Evolutionary conservation across 1,140 invertebrate genomes (phyloP).

Genomic region (Choristoneura fumiferana): DNA sequence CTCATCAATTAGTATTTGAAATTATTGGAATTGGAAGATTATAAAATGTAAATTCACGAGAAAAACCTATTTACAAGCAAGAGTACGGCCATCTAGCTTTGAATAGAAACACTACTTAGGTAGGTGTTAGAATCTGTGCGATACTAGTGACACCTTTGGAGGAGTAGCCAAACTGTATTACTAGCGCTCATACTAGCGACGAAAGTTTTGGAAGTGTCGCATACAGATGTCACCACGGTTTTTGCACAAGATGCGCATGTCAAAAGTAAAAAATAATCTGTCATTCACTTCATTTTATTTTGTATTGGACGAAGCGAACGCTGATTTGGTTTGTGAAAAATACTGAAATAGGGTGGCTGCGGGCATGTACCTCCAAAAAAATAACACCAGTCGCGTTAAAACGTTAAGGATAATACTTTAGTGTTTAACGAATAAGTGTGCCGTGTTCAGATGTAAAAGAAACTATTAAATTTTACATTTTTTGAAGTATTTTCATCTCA

Average conservation of each 20-base stretch:
- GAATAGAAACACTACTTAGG: too few relatives aligned
- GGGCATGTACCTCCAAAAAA: constrained; percentile 36
- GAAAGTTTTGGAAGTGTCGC: background rate
- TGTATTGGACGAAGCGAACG: constrained; percentile 62
- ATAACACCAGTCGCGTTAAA: background rate
- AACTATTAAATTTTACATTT: background rate
- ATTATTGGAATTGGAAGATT: too few relatives aligned
- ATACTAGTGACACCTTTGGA: constrained; percentile 29
- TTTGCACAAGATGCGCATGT: constrained; percentile 61
- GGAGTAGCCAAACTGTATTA: constrained; percentile 21
- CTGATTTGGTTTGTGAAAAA: constrained; percentile 62
- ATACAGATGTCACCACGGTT: constrained; percentile 43
- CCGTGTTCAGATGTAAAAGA: background rate
- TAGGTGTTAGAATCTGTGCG: too few relatives aligned
- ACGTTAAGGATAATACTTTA: background rate
- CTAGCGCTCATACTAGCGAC: background rate
- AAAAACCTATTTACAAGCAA: too few relatives aligned
- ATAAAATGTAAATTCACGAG: too few relatives aligned
- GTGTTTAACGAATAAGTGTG: constrained; percentile 1
- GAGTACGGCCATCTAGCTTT: too few relatives aligned
- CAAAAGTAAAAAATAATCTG: constrained; percentile 69
- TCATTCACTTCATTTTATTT: constrained; percentile 73
- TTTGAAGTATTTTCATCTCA: constrained; percentile 15
- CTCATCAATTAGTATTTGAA: too few relatives aligned
- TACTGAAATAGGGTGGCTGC: constrained; percentile 43